Base-by-base conservation (phyloP, 92 coral and sea anemone genomes). In the Siderastrea siderea region DNA sequence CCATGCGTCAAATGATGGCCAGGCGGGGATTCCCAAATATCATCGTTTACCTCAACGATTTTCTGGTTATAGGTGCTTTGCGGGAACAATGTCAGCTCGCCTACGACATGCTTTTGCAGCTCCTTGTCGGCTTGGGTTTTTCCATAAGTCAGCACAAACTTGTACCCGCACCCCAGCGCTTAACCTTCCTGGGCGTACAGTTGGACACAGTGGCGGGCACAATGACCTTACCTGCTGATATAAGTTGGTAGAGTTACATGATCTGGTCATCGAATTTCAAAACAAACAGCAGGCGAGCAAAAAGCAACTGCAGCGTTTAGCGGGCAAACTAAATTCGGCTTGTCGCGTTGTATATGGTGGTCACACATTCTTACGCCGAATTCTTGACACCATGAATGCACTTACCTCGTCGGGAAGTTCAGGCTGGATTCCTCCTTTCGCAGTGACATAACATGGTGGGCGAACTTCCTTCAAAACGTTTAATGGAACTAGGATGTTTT, bases 181-280 rank as follows among this genome's bases (percentile, higher is more conserved):
- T 89, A 14, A 77, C 83, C 0, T 89, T 89, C 26, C 48, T 89
- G n/a, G 89, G 93, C 1, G 57, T 89, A 3, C 60, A 83, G 59
- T 62, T 89, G 47, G 89, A 89, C 59, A 89, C 92, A 3, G 13
- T 49, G 3, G 49, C 8, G 1, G 69, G 85, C 52, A 17, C 80
- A 3, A 84, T 84, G 85, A 16, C 68, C 17, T 48, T 77, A 1
- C 92, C 92, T 90, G 19, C 82, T 73, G 68, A 58, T 50, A 11
- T 70, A 82, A 6, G 79, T 84, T 0, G 88, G 84, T 1, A 87
- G 79, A 54, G 66, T 79, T 0, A 87, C 79, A 47, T 47, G 65
- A 26, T 26, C 38, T 26, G 38, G 38, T 26, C 38, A 26, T 26
- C 38, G 38, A 26, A 26, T 26, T 26, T 26, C 38, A 26, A 26